Evolutionary conservation across 2,888 invertebrate species (phyloP), one percentile per base, ranked within the genome.

Genomic region (Drosophila fulvimacula): DNA sequence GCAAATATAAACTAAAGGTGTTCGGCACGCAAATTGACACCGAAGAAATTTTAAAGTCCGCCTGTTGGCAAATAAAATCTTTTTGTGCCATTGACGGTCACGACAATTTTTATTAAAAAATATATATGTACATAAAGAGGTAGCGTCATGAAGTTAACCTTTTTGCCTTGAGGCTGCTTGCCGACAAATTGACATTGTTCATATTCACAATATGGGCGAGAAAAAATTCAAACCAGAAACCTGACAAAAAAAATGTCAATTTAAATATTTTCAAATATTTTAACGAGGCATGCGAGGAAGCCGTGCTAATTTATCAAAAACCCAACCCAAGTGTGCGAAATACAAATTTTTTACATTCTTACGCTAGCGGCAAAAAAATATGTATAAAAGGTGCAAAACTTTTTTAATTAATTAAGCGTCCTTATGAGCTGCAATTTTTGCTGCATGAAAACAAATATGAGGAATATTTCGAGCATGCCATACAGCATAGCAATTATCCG

Each of bases 201-300:
- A 72, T 77, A 80, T 77, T 75, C 75, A 83, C 70, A 81, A 72
- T 68, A 77, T 63, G 60, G 32, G 46, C 51, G 51, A 38, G 30
- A 17, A 48, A 59, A 65, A 60, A 73, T 48, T 59, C 57, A 55
- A 56, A 52, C 71, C 76, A 24, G 59, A 36, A 51, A 52, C 21
- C 17, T 13, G 48, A 56, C 70, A 70, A 82, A 90, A 53, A 53
- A 90, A 90, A 90, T 90, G 90, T 84, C 86, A 90, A 90, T 90
- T 90, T 89, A 90, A 90, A 90, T 89, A 90, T 90, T 90, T 88
- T 77, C 78, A 90, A 89, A 83, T 84, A 84, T 90, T 88, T 89
- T 78, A 76, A 83, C 81, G 81, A 83, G 79, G 73, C 70, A 73
- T 59, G 64, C 58, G 46, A 66, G 57, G 42, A 58, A 57, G 49